Conservation (phyloP, 92 coral and sea anemone genomes). For the Epizoanthus ramosus region DNA sequence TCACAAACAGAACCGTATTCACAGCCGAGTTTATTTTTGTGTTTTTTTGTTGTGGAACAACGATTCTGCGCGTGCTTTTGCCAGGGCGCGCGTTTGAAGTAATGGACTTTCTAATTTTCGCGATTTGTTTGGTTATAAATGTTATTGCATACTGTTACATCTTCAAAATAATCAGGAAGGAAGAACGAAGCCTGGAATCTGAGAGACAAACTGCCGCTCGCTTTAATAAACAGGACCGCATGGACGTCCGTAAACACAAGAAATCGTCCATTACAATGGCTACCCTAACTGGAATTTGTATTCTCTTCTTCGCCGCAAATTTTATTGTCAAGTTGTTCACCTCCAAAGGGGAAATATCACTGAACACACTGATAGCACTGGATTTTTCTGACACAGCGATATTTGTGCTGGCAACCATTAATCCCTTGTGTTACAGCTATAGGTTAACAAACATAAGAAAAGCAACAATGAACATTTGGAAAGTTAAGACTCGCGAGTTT, state of each 20-base stretch:
- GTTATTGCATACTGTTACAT: slow-evolving; percentile 22
- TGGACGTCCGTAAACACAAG: slow-evolving; percentile 29
- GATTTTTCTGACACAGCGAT: slow-evolving; percentile 43
- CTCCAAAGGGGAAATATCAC: slow-evolving; percentile 10
- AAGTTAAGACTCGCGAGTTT: background rate
- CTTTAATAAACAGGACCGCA: slow-evolving; percentile 16
- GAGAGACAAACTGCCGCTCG: slow-evolving; percentile 36
- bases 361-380: slow-evolving; percentile 26
- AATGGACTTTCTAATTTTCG: slow-evolving; percentile 17
- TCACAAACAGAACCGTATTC: slow-evolving; percentile 4
- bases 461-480: slow-evolving; percentile 12
- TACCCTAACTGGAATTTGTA: background rate
- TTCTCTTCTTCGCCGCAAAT: slow-evolving; percentile 21
- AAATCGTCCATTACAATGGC: slow-evolving; percentile 41
- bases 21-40: background rate
- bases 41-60: slow-evolving; percentile 18
- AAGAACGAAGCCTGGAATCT: background rate
- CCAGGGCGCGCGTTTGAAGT: slow-evolving; percentile 11
- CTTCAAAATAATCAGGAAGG: slow-evolving; percentile 23
- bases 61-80: background rate
- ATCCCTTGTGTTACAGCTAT: slow-evolving; percentile 38
- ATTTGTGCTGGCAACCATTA: slow-evolving; percentile 37
- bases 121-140: slow-evolving; percentile 17
- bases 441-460: slow-evolving; percentile 14
- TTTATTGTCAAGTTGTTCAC: slow-evolving; percentile 27